Evolutionary conservation across 2,113 vertebrate species (phyloP), one percentile per base, ranked within the genome.

Genomic region (Regulus satrapa): DNA sequence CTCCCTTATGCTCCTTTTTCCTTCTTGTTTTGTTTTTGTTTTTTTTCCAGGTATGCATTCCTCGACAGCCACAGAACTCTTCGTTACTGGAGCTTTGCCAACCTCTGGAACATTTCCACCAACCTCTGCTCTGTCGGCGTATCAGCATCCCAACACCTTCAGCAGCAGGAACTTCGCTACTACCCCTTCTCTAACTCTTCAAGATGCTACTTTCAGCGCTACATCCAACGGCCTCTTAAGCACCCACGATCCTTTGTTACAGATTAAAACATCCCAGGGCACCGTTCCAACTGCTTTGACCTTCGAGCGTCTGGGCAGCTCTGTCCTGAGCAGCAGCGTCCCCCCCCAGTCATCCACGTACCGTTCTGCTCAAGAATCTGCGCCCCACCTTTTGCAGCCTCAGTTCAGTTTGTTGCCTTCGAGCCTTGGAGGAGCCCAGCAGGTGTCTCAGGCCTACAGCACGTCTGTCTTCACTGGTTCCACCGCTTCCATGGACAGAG

Each of bases 291-390:
- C 99, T 38, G 98, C 99, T 72, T 94, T 99, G 98, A 97, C 99
- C 8, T 99, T 99, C 92, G 99, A 99, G 85, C 99, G 99, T 91
- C 98, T 99, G 49, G 98, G 98, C 94, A 96, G 97, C 85, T 98
- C 99, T 58, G 96, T 98, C 45, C 94, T 99, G 95, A 99, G 98
- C 94, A 98, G 98, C 52, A 97, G 98, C 66, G 92, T 99, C 40
- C 99, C 99, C 66, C 98, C 99, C 55, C 99, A 99, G 97, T 99
- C 99, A 67, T 99, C 99, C 89, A 99, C 99, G 5, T 99, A 99
- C 69, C 99, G 99, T 69, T 99, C 99, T 77, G 99, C 99, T 95
- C 99, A 99, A 98, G 99, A 99, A 88, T 99, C 99, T 31, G 99
- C 99, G 29, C 99, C 99, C 62, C 99, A 99, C 94, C 99, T 99